Percentiles rank a stretch among this genome's conserved stretches.
phyloP scores from a whole-genome alignment of 2,888 invertebrate genomes.

The Erannis defoliaria region DNA sequence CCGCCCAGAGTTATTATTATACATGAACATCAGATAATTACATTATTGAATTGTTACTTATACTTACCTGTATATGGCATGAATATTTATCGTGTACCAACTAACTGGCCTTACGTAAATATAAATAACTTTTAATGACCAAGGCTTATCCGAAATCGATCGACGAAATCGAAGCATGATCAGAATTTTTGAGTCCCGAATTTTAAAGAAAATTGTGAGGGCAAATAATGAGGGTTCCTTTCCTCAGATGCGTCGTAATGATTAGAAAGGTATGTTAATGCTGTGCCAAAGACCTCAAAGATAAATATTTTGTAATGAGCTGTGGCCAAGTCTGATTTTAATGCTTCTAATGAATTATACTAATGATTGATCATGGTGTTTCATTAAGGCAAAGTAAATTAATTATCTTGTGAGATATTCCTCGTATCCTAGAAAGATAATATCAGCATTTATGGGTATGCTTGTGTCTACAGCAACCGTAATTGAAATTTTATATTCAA shows the following conservation, averaged over 20 bases:
- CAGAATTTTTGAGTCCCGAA: slow-evolving; percentile 61
- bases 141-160: slow-evolving; percentile 70
- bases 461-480: slow-evolving; percentile 1
- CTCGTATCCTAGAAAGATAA: neutral
- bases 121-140: slow-evolving; percentile 67
- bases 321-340: slow-evolving; percentile 10
- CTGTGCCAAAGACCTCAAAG: slow-evolving; percentile 24
- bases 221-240: slow-evolving; percentile 51
- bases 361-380: neutral
- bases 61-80: slow-evolving; percentile 47
- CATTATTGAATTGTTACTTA: slow-evolving; percentile 41
- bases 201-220: slow-evolving; percentile 51
- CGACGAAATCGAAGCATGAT: slow-evolving; percentile 67
- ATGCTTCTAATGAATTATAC: slow-evolving; percentile 4
- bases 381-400: neutral
- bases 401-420: neutral
- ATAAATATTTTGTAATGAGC: slow-evolving; percentile 24
- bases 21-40: slow-evolving; percentile 46
- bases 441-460: slow-evolving; percentile 2
- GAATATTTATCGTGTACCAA: slow-evolving; percentile 67
- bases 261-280: slow-evolving; percentile 37
- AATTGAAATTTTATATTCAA: slow-evolving; percentile 24
- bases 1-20: slow-evolving; percentile 42
- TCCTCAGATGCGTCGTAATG: slow-evolving; percentile 36
- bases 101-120: slow-evolving; percentile 75